Evolutionary conservation across 2,888 invertebrate species (phyloP), one percentile per base, ranked within the genome.

Genomic region (Zygothrica quintamaculata): DNA sequence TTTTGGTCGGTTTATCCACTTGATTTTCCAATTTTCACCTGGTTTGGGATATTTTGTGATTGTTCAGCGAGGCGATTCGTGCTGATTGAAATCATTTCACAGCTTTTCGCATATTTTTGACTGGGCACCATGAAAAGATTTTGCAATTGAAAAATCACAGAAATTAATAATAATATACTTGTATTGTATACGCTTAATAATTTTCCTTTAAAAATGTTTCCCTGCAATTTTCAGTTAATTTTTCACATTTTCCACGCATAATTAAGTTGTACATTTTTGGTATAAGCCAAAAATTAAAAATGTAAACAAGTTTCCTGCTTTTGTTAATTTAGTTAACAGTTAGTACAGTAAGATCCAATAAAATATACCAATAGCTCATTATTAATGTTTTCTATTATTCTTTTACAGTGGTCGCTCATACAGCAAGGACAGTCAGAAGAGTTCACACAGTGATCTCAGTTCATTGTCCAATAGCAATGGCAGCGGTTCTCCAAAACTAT

Each of bases 371-470:
- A 6, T 1, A 1, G 5, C 51, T 48, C 22, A 51, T 33, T 5
- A 36, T 57, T 1, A 7, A 36, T 33, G 1, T 7, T 0, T 11
- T 0, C n/a, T 13, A 7, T 22, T 44, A 1, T 42, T 77, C 68
- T 55, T 42, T 87, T 89, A 31, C 88, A 91, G 91, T 65, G 91
- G 90, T 51, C 89, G 90, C 55, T 90, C 90, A 56, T 91, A 92
- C 77, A 92, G 92, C 89, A 92, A 93, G 90, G 92, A 93, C 91
- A 93, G 93, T 87, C 92, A 93, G 86, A 92, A 94, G 89, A 95
- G 95, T 89, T 95, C 95, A 0, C 93, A 94, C 89, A 95, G 94
- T 84, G 95, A 95, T 90, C 92, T 95, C 84, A 93, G 92, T 88
- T 92, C 93, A 86, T 91, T 77, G 53, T 71, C 71, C 6, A 93